A percentile compares a stretch with the other conserved stretches of the same genome.
Evolutionary conservation across 2,113 vertebrate genomes (phyloP).

Genomic region (Apistogramma diplotaenia): DNA sequence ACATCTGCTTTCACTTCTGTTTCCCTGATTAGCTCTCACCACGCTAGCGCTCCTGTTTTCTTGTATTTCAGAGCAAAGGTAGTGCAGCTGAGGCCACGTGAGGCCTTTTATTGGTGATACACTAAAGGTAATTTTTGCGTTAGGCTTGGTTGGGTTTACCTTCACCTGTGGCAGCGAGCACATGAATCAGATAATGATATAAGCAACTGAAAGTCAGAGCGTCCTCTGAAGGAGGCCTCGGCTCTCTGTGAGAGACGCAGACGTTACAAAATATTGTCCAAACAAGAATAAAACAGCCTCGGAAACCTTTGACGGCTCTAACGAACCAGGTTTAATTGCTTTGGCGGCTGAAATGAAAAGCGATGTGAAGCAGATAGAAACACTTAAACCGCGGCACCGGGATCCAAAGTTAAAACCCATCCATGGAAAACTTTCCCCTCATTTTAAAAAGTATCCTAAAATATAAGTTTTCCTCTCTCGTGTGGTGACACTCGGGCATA

Average conservation of each 20-base stretch:
- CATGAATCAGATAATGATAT: background rate
- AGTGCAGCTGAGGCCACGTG: too few relatives aligned
- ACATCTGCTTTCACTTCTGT: background rate
- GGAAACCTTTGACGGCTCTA: too few relatives aligned
- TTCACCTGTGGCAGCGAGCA: too few relatives aligned
- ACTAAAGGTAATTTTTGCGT: too few relatives aligned
- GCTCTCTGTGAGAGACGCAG: rapidly evolving
- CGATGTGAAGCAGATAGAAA: background rate
- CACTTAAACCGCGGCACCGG: rapidly evolving
- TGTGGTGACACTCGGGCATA: background rate
- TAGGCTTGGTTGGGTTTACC: too few relatives aligned
- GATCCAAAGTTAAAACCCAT: background rate
- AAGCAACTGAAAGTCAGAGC: background rate
- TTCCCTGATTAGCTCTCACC: background rate
- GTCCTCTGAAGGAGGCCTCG: background rate
- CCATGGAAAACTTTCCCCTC: background rate
- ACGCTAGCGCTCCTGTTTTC: background rate
- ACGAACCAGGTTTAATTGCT: too few relatives aligned
- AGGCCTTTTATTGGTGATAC: too few relatives aligned
- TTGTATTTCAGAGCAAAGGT: background rate
- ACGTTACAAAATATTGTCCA: too few relatives aligned
- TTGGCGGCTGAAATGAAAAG: background rate
- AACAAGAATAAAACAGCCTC: too few relatives aligned
- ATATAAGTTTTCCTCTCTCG: background rate
- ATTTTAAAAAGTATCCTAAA: background rate